Evolutionary conservation across 2,888 invertebrate species (phyloP), one percentile per base, ranked within the genome.

Genomic region (Trichacis sp.): DNA sequence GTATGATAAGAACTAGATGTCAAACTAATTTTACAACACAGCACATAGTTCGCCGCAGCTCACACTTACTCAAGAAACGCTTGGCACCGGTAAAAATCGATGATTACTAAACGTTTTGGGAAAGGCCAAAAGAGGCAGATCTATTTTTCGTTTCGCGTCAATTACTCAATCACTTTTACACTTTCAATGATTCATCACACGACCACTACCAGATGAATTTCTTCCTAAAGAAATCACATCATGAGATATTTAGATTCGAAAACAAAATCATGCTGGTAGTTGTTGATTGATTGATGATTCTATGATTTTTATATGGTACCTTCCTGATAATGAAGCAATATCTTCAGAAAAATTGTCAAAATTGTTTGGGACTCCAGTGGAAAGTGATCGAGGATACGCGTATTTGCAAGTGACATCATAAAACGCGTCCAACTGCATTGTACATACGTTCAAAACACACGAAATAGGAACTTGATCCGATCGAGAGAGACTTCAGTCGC

Each of bases 1-100:
- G 64, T 51, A 68, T 66, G 68, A 73, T 74, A 76, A 75, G 79
- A 81, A 80, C 77, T 80, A 82, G 77, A 78, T 75, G 77, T 80
- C 77, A 74, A 82, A 80, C 77, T 82, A 83, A 81, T 79, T 81
- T 81, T 83, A 82, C 80, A 83, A 82, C 84, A 84, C 84, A 83
- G 83, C 84, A 82, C 84, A 83, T 74, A 80, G 79, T 76, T 81
- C 76, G 77, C 75, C 80, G 80, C 81, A 78, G 78, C 78, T 70
- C 70, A 70, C 77, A 64, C 65, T 69, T 68, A 68, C 57, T 71
- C 69, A 67, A 56, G 69, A 68, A 75, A 69, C 74, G 76, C 79
- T 74, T 79, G 79, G 72, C 78, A 77, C 75, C 68, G 67, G 72
- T 71, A 71, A 73, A 67, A 69, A 68, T 60, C 54, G 59, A 43